Evolutionary conservation across 1,140 invertebrate species (phyloP), one percentile per base, ranked within the genome.

Genomic region (Halesus radiatus): DNA sequence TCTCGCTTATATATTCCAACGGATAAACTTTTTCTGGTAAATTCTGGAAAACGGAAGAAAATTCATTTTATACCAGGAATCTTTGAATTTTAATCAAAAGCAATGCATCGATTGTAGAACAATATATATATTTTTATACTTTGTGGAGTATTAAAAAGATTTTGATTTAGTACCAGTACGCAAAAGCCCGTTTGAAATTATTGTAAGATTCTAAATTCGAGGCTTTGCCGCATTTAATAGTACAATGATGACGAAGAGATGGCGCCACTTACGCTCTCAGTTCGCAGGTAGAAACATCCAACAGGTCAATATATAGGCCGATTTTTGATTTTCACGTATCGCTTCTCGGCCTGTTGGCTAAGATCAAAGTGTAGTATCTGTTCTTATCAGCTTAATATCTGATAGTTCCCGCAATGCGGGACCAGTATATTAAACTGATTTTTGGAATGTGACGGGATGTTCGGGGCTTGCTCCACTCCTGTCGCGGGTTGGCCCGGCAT

Each of bases 301-400:
- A 22, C n/a, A n/a, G 54, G 54, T 18, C 0, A 8, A 56, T 22
- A 56, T 56, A 56, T 45, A 18, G 54, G 1, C n/a, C 1, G n/a
- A 13, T 6, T 56, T 56, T 56, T n/a, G 0, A 1, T 18, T 8
- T n/a, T 56, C n/a, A 56, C 83, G 83, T 87, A 88, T 88, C 87
- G 87, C 87, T 88, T 88, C 87, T 88, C 86, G 87, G 87, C 87
- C 87, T 85, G 83, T 82, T 87, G 87, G 88, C 87, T 88, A 88
- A 88, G 88, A 88, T 88, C 87, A 89, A 88, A 88, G 87, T 88
- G 86, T 88, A 88, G 86, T 88, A 87, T 91, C 88, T 91, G 90
- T 91, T 91, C 90, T 91, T 91, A 91, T 91, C 88, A 91, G 90
- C 89, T 91, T 91, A 91, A 91, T 90, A 91, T 91, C 90, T 91